Evolutionary conservation across 2,797 vertebrate genomes (phyloP).

Genomic region (Microctenopoma steveboyesi): DNA sequence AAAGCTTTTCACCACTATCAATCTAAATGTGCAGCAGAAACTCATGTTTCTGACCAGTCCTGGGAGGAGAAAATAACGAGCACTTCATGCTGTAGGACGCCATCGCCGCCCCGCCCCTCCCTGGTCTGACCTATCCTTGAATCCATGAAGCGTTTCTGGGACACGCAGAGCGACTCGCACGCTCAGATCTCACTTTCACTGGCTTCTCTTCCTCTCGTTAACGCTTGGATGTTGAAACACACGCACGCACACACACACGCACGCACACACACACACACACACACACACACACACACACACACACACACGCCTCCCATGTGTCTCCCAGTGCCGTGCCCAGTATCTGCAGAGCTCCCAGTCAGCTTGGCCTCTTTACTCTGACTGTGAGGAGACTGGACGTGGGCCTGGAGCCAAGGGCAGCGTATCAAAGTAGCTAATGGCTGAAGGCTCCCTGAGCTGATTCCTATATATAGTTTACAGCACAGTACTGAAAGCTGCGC

Average conservation of each 20-base stretch:
- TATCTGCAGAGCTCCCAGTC: conserved; percentile 22
- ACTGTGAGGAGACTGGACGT: conserved; percentile 28
- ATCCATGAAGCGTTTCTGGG: conserved; percentile 52
- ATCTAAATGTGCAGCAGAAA: too few species aligned
- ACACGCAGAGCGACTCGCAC: conserved; percentile 30
- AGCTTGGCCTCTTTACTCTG: conserved; percentile 59
- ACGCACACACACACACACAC: not conserved
- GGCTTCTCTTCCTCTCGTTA: not conserved
- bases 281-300: conserved; percentile 4
- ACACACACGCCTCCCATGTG: not conserved
- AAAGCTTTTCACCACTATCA: too few species aligned
- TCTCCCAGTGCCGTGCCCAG: conserved; percentile 23
- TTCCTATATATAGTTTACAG: conserved; percentile 5
- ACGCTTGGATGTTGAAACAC: conserved; percentile 3
- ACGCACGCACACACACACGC: conserved; percentile 1
- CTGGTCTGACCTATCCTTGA: conserved; percentile 29
- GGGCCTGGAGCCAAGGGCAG: conserved; percentile 40
- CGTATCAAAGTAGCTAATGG: conserved; percentile 55
- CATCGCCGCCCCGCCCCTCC: not conserved
- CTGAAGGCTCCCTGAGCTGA: conserved; percentile 42
- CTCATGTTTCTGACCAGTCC: too few species aligned
- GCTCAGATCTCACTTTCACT: conserved; percentile 4
- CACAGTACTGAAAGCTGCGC: not conserved
- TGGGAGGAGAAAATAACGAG: not conserved
- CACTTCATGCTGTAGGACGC: not conserved